These are phyloP conservation scores for Hylyphantes graminicola DNA, from an alignment of 1,140 invertebrate species.

Conservation along the genomic window DNA sequence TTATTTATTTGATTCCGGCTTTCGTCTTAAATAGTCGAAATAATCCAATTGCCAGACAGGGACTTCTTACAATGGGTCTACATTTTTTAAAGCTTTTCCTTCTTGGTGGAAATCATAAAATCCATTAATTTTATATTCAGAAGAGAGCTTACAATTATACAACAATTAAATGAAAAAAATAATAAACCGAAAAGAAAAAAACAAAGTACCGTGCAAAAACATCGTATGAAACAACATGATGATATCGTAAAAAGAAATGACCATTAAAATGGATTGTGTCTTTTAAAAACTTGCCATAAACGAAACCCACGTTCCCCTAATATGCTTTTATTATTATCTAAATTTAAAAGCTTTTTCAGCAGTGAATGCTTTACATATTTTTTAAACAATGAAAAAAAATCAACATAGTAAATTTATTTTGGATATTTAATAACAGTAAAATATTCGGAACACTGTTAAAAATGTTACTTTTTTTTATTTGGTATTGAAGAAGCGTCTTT, in stretches of 20 bases:
- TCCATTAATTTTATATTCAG: slow-evolving; percentile 3
- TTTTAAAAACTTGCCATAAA: background rate
- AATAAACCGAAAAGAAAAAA: too few species aligned
- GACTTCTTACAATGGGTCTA: background rate
- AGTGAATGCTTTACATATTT: too few species aligned
- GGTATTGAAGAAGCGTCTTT: too few species aligned
- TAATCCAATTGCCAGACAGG: slow-evolving; percentile 19
- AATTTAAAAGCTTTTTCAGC: background rate
- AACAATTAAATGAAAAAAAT: slow-evolving; percentile 10
- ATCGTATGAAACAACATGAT: background rate
- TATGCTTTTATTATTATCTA: background rate
- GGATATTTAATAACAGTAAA: too few species aligned
- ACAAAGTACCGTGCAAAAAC: too few species aligned
- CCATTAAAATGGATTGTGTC: slow-evolving; percentile 12
- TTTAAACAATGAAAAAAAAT: too few species aligned
- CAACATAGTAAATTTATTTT: too few species aligned
- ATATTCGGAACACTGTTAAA: too few species aligned
- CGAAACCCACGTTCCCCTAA: background rate
- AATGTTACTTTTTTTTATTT: too few species aligned
- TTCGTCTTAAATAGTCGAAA: background rate
- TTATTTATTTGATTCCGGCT: background rate
- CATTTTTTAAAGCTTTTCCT: background rate
- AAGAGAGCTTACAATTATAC: background rate
- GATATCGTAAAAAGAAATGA: slow-evolving; percentile 3
- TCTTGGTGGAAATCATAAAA: background rate